Conservation (phyloP, 2,113 vertebrate species). For the Pterocles orientalis region DNA sequence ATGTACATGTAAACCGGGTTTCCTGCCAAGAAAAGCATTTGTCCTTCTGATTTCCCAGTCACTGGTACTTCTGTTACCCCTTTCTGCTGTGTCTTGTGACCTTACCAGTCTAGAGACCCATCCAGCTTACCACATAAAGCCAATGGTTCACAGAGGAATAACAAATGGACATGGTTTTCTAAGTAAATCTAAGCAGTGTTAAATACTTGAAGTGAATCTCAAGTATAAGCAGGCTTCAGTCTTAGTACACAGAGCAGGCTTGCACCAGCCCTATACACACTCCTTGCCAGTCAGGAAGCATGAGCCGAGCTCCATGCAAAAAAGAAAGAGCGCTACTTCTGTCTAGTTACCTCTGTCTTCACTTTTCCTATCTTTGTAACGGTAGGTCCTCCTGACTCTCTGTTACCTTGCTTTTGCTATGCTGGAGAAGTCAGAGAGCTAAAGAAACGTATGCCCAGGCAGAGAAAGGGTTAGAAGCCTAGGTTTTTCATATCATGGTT, state of each 20-base stretch:
- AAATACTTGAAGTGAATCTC: background rate
- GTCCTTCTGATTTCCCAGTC: background rate
- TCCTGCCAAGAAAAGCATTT: background rate
- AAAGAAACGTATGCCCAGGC: background rate
- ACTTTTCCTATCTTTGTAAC: background rate
- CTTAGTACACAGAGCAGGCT: background rate
- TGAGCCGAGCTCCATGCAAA: accelerated
- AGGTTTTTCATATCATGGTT: background rate
- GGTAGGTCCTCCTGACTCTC: background rate
- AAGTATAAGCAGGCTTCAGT: background rate
- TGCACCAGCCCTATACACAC: background rate
- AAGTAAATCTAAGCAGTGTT: background rate
- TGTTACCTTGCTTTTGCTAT: background rate
- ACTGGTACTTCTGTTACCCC: background rate
- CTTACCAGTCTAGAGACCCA: background rate
- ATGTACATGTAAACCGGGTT: background rate
- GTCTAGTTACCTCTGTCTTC: background rate
- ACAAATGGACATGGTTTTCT: background rate
- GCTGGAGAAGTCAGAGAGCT: background rate
- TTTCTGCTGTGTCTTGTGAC: background rate
- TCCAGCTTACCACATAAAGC: background rate
- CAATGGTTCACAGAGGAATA: background rate
- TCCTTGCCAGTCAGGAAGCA: background rate
- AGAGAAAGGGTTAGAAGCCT: background rate
- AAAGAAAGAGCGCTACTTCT: background rate